phyloP scores from a whole-genome alignment of 2,888 invertebrate species.

The Eretmocerus hayati region DNA sequence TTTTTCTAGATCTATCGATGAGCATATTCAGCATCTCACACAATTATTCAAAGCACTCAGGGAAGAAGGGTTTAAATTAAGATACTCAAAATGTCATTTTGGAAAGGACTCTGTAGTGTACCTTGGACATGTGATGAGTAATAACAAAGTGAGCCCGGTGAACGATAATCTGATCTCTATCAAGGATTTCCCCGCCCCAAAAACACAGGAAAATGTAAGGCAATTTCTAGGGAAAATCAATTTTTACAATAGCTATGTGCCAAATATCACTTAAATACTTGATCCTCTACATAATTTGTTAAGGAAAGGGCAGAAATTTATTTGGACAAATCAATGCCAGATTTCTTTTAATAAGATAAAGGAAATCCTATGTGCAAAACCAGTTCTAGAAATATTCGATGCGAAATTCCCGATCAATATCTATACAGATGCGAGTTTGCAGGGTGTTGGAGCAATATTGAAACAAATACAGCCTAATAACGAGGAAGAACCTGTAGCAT shows the following conservation, averaged over 20 bases:
- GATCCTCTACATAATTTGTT: constrained; percentile 25
- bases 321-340: constrained; percentile 22
- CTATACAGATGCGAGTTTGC: constrained; percentile 29
- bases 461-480: constrained; percentile 24
- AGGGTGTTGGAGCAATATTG: constrained; percentile 27
- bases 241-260: constrained; percentile 25
- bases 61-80: constrained; percentile 24
- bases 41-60: constrained; percentile 23
- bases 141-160: constrained; percentile 12
- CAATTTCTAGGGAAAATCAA: constrained; percentile 28
- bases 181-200: constrained; percentile 16
- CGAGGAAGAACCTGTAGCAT: constrained; percentile 8
- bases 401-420: constrained; percentile 17
- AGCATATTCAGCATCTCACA: constrained; percentile 25
- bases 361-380: constrained; percentile 22
- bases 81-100: constrained; percentile 23
- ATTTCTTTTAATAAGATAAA: constrained; percentile 22
- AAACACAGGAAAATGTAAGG: constrained; percentile 19
- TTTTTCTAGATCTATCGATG: constrained; percentile 23
- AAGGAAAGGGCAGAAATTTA: constrained; percentile 24
- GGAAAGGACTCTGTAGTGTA: constrained; percentile 16
- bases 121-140: constrained; percentile 11
- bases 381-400: constrained; percentile 25
- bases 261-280: constrained; percentile 13
- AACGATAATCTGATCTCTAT: constrained; percentile 22